Evolutionary conservation across 64 coral and sea anemone species (phyloP).

Genomic region (Porites lutea): DNA sequence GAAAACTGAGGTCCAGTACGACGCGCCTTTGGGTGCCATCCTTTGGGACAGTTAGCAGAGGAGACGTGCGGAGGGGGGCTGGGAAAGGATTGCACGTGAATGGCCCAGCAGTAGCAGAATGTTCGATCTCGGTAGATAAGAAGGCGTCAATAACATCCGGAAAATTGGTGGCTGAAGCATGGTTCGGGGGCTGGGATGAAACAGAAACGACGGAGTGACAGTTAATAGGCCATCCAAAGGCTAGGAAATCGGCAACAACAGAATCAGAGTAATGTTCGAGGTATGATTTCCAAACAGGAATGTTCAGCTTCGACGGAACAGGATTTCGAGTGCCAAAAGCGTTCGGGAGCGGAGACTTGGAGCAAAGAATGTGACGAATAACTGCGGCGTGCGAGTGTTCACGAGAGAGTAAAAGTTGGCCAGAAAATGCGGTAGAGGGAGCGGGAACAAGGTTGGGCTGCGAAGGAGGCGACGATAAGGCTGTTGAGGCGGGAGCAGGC

Average conservation of each 20-base stretch:
- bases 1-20: too few relatives aligned
- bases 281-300: too few relatives aligned
- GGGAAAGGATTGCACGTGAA: slow-evolving; percentile 11
- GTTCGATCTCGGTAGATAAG: not conserved
- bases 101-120: slow-evolving; percentile 18
- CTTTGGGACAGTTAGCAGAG: not conserved
- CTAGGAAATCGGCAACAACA: slow-evolving; percentile 3
- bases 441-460: too few relatives aligned
- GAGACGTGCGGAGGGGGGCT: not conserved
- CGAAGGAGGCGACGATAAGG: too few relatives aligned
- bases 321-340: not conserved
- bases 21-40: not conserved
- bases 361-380: not conserved
- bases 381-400: not conserved
- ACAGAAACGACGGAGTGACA: not conserved
- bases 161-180: not conserved
- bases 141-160: not conserved
- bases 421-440: not conserved
- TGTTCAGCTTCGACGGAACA: slow-evolving; percentile 13
- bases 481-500: too few relatives aligned
- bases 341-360: not conserved
- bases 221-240: slow-evolving; percentile 46
- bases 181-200: not conserved
- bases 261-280: slow-evolving; percentile 4
- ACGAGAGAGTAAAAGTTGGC: not conserved